phyloP scores from a whole-genome alignment of 2,797 vertebrate genomes.

The Tokudaia muenninki region DNA sequence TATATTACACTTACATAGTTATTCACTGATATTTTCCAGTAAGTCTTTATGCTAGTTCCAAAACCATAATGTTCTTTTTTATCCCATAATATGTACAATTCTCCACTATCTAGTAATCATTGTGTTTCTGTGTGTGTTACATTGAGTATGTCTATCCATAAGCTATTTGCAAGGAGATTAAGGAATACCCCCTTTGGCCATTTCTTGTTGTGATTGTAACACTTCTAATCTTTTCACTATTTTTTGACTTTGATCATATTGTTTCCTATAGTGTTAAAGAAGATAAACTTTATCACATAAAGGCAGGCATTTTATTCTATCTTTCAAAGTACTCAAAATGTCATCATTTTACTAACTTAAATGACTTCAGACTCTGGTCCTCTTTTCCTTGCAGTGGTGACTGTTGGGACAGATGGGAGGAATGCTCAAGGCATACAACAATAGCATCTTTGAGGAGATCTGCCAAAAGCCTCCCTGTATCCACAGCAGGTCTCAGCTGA shows the following conservation, averaged over 20 bases:
- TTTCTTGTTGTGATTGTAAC: slow-evolving; percentile 20
- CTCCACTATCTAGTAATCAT: background rate
- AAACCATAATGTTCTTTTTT: background rate
- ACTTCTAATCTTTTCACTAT: background rate
- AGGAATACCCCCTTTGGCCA: background rate
- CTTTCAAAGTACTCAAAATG: background rate
- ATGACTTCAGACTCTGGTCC: background rate
- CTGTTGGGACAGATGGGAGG: too few species aligned
- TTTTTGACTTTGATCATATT: background rate
- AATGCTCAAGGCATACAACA: background rate
- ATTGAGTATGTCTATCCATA: background rate
- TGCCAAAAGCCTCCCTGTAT: too few species aligned
- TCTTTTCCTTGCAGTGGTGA: background rate
- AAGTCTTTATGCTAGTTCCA: background rate
- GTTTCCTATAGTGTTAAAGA: background rate
- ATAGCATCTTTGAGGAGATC: background rate
- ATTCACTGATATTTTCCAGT: background rate
- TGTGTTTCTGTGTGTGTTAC: background rate
- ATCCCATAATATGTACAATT: background rate
- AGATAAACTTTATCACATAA: background rate
- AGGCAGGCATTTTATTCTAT: background rate
- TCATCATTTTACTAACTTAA: background rate
- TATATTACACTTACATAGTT: background rate
- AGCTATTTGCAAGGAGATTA: background rate
- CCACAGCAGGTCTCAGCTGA: background rate